Evolutionary conservation across 2,113 vertebrate genomes (phyloP).

Genomic region (Taxidea taxus): DNA sequence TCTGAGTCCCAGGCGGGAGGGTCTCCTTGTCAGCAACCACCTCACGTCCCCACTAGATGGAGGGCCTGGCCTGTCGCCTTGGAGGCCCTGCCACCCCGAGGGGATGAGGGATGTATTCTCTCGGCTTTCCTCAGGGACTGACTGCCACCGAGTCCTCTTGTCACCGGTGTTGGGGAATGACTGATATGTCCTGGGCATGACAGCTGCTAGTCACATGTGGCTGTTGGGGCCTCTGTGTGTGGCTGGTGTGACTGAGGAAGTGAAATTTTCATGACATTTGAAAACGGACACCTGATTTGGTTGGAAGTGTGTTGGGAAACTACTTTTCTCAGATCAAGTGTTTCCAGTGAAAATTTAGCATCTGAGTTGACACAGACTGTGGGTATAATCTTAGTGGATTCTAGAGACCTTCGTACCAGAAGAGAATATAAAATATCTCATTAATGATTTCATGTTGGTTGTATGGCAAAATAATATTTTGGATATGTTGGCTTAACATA

Average conservation of each 20-base stretch:
- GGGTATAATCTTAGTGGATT: neutral
- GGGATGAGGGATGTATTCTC: neutral
- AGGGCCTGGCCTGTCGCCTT: constrained; percentile 35
- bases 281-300: neutral
- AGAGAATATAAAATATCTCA: neutral
- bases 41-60: constrained; percentile 55
- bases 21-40: constrained; percentile 27
- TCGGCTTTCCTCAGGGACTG: neutral
- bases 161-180: neutral
- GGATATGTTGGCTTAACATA: neutral
- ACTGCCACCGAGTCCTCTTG: accelerated
- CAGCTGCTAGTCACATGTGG: neutral
- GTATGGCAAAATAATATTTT: neutral
- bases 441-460: accelerated
- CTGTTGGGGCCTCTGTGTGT: neutral
- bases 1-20: neutral
- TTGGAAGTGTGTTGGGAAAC: neutral
- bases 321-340: neutral
- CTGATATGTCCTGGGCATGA: neutral
- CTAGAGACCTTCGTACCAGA: neutral
- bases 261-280: neutral
- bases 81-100: neutral
- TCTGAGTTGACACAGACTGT: neutral
- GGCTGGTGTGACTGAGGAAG: neutral
- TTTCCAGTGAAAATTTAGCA: neutral